Evolutionary conservation across 2,797 vertebrate species (phyloP).

Genomic region (Crypturellus tataupa): DNA sequence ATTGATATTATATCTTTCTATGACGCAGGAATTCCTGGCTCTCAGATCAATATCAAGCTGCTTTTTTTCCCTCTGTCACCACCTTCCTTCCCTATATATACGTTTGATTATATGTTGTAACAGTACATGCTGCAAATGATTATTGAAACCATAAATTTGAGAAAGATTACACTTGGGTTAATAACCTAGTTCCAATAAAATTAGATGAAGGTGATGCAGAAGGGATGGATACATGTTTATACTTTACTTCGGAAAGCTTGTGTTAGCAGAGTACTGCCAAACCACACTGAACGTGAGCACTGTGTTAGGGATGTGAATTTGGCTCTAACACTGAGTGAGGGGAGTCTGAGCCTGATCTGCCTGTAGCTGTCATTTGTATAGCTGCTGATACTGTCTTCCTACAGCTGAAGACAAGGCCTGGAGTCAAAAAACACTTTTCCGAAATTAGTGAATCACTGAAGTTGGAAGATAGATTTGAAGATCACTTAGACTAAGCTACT

Average conservation of each 20-base stretch:
- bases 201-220: not conserved
- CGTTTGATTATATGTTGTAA: not conserved
- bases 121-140: not conserved
- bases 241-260: rapidly evolving
- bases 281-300: rapidly evolving
- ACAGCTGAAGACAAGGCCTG: not conserved
- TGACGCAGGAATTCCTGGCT: not conserved
- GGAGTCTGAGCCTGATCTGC: not conserved
- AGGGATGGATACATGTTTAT: not conserved
- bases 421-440: not conserved
- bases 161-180: not conserved
- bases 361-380: not conserved
- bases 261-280: not conserved
- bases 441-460: not conserved
- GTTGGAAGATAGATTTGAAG: not conserved
- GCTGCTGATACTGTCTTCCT: not conserved
- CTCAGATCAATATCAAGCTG: not conserved
- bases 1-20: not conserved
- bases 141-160: not conserved
- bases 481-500: not conserved
- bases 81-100: not conserved
- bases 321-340: not conserved
- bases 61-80: not conserved
- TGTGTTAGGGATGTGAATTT: not conserved
- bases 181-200: not conserved